Evolutionary conservation across 2,888 invertebrate genomes (phyloP).

Genomic region (Oasisia sp.): DNA sequence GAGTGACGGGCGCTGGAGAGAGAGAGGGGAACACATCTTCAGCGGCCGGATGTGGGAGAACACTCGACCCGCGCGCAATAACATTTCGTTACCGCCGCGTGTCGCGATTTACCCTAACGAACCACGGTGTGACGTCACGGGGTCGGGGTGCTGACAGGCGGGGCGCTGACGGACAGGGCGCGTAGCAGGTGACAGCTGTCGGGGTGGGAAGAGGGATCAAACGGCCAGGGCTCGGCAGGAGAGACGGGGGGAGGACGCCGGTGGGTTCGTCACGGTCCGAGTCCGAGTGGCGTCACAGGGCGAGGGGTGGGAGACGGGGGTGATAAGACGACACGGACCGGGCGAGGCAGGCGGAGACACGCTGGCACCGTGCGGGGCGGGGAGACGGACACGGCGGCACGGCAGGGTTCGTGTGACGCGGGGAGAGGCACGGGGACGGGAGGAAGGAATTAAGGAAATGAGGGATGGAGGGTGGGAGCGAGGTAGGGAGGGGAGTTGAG

Average conservation of each 20-base stretch:
- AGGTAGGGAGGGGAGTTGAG: neutral
- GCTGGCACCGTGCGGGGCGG: conserved; percentile 10
- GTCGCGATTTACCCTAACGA: neutral
- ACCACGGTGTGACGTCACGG: conserved; percentile 10
- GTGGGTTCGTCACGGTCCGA: neutral
- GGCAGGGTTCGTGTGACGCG: neutral
- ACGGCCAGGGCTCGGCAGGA: neutral
- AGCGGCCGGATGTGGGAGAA: neutral
- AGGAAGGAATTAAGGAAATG: neutral
- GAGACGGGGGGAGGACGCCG: neutral
- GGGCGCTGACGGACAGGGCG: neutral
- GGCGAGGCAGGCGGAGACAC: neutral
- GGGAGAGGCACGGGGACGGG: neutral
- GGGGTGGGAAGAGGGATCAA: neutral
- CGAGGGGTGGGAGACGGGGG: neutral
- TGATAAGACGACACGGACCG: neutral
- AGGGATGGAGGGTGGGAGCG: neutral
- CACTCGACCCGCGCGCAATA: neutral
- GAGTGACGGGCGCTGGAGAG: neutral
- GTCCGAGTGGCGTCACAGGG: neutral
- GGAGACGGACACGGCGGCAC: neutral
- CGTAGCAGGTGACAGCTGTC: conserved; percentile 17
- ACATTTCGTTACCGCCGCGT: neutral
- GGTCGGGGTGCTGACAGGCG: neutral
- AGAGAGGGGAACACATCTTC: neutral